Evolutionary conservation across 2,797 vertebrate genomes (phyloP).

Genomic region (Liparis tanakae): DNA sequence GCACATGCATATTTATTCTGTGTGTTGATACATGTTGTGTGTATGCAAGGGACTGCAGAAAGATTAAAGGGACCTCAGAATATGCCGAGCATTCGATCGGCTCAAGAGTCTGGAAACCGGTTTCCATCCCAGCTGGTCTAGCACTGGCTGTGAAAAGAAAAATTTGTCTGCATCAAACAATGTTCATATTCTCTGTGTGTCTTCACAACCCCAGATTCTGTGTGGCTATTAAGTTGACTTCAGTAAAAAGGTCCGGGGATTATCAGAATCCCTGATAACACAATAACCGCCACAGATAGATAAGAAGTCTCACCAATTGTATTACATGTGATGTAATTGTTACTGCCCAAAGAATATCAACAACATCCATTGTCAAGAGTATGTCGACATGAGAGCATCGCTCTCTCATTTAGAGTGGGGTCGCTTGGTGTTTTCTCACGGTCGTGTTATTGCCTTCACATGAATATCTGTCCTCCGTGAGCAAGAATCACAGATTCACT

Average conservation of each 20-base stretch:
- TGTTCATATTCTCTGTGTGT: background rate
- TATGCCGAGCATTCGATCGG: background rate
- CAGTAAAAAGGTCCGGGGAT: slow-evolving; percentile 21
- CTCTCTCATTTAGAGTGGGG: slow-evolving; percentile 13
- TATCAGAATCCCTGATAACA: slow-evolving; percentile 50
- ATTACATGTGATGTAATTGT: slow-evolving; percentile 47
- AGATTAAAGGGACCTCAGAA: slow-evolving; percentile 5
- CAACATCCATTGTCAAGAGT: slow-evolving; percentile 35
- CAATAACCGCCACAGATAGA: slow-evolving; percentile 56
- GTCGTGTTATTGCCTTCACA: background rate
- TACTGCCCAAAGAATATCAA: slow-evolving; percentile 30
- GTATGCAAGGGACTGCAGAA: background rate
- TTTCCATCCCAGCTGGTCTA: slow-evolving; percentile 21
- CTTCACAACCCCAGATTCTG: slow-evolving; percentile 1
- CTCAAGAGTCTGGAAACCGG: slow-evolving; percentile 20
- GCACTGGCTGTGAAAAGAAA: too few species aligned
- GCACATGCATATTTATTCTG: slow-evolving; percentile 7
- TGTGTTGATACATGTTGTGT: slow-evolving; percentile 3
- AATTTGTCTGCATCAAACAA: too few species aligned
- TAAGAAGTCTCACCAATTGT: slow-evolving; percentile 35
- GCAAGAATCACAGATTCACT: slow-evolving; percentile 4
- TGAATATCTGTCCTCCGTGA: background rate
- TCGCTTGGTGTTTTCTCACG: slow-evolving; percentile 55
- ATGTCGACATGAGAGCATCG: slow-evolving; percentile 29
- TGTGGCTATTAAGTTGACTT: slow-evolving; percentile 13